Evolutionary conservation across 2,113 vertebrate species (phyloP), one percentile per base, ranked within the genome.

Genomic region (Gambusia holbrooki): DNA sequence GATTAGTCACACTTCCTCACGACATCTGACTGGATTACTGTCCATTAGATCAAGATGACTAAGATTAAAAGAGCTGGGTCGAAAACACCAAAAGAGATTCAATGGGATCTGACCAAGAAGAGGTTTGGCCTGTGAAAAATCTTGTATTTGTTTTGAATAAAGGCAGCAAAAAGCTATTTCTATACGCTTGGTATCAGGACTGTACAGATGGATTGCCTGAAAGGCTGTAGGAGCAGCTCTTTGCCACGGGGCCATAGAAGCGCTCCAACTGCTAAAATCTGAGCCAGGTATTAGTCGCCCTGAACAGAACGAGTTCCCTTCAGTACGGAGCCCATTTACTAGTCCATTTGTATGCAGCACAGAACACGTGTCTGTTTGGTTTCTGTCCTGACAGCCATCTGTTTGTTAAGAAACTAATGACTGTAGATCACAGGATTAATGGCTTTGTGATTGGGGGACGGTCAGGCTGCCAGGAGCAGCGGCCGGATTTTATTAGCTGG

Each of bases 331-430:
- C 84, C 37, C 48, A 76, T 88, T 87, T 79, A 74, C 40, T 32
- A 66, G 35, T 48, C 63, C 60, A 77, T 90, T 88, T 82, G 79
- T 61, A 89, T 88, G 76, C 82, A 37, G 81, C 3, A 62, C 73
- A 69, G 79, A 84, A 37, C 69, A 74, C 65, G 54, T 68, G 74
- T 81, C 85, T 81, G 82, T 86, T 87, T 86, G 87, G 29, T 82
- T 86, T 90, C 80, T 80, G 35, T 87, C 58, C 19, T 48, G 60
- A 45, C 80, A 74, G 73, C 88, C 84, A 85, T 92, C 91, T 92
- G 89, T 78, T 86, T 88, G 79, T 82, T 66, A 74, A 87, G 86
- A 88, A 90, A 89, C 86, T 87, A 89, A 92, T 90, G 69, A 87
- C 85, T 82, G 84, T 81, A 70, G 74, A 89, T 89, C 14, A 62